Percentiles rank a stretch among this genome's conserved stretches.
phyloP scores from a whole-genome alignment of 2,113 vertebrate genomes.

The Sorex araneus region DNA sequence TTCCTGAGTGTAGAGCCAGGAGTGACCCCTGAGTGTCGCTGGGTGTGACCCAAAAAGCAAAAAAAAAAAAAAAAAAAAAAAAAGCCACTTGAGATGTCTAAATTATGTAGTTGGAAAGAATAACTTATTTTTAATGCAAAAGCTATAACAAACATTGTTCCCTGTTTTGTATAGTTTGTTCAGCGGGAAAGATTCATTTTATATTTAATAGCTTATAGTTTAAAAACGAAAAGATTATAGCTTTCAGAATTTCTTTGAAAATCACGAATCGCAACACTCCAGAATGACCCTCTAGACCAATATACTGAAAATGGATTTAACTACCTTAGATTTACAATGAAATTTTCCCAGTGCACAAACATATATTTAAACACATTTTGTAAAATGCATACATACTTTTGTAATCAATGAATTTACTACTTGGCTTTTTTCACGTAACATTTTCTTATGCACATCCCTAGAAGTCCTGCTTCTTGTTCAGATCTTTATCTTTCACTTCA shows the following conservation, averaged over 20 bases:
- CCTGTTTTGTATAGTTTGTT: constrained; percentile 24
- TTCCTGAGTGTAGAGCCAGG: no score
- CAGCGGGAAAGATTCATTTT: neutral
- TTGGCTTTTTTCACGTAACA: neutral
- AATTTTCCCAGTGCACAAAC: neutral
- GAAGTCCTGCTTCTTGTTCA: constrained; percentile 8
- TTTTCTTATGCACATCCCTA: neutral
- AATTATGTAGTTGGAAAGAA: constrained; percentile 31
- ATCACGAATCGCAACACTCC: constrained; percentile 12
- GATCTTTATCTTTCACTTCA: neutral
- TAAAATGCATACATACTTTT: neutral
- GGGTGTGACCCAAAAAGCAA: no score
- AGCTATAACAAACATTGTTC: constrained; percentile 40
- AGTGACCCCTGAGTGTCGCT: no score
- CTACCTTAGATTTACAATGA: constrained; percentile 13
- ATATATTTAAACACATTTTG: neutral
- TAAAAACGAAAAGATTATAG: neutral
- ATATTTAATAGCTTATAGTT: constrained; percentile 24
- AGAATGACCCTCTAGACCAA: constrained; percentile 1
- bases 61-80: no score
- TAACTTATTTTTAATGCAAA: constrained; percentile 43
- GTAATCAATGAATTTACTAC: constrained; percentile 4
- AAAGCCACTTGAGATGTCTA: neutral
- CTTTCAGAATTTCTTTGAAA: constrained; percentile 54
- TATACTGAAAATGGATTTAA: neutral